A percentile compares a stretch with the other conserved stretches of the same genome.
Evolutionary conservation across 2,888 invertebrate genomes (phyloP).

Genomic region (Copidosoma aretas): DNA sequence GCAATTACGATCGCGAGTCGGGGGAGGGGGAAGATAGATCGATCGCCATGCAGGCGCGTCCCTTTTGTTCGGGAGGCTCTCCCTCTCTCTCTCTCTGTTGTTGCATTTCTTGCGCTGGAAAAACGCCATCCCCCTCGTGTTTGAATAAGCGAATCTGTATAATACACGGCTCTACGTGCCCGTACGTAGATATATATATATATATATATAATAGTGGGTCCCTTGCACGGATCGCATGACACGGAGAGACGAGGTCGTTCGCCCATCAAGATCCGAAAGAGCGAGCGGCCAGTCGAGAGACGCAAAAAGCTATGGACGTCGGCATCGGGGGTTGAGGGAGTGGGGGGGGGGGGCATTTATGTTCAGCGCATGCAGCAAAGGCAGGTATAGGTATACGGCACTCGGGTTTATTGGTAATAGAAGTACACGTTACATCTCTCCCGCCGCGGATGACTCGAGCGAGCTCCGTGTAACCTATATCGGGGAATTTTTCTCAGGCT

Average conservation of each 20-base stretch:
- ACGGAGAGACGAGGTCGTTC: not conserved
- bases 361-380: not conserved
- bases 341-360: too few species aligned
- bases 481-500: slow-evolving; percentile 6
- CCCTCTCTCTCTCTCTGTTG: too few species aligned
- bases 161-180: not conserved
- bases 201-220: not conserved
- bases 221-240: not conserved
- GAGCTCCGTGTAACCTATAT: slow-evolving; percentile 22
- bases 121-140: too few species aligned
- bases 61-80: too few species aligned
- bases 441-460: not conserved
- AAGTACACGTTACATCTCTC: slow-evolving; percentile 15
- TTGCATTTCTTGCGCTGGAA: too few species aligned
- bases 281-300: too few species aligned
- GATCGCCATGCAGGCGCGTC: too few species aligned
- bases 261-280: too few species aligned
- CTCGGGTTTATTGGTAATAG: slow-evolving; percentile 6
- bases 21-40: slow-evolving; percentile 5
- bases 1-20: slow-evolving; percentile 29
- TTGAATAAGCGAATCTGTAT: too few species aligned
- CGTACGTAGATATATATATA: not conserved
- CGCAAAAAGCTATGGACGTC: not conserved
- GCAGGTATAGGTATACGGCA: too few species aligned
- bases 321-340: too few species aligned